These are phyloP conservation scores for Neodiprion pinetum DNA, from an alignment of 1,140 invertebrate genomes.

Conservation along the genomic window DNA sequence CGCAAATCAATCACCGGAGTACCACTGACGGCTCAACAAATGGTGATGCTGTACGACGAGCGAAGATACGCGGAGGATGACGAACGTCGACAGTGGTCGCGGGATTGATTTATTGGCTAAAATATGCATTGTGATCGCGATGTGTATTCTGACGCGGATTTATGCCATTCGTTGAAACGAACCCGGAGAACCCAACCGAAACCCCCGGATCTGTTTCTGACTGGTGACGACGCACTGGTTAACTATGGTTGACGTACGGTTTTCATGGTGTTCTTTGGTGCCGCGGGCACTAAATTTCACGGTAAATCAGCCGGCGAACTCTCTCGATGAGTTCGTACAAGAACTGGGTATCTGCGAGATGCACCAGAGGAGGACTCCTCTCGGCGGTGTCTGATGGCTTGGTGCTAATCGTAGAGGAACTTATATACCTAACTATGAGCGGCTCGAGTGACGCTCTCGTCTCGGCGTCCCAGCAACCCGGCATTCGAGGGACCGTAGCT, in stretches of 20 bases:
- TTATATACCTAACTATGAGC: constrained; percentile 1
- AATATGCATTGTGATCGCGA: too few species aligned
- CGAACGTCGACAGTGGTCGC: too few species aligned
- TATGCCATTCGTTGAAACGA: too few species aligned
- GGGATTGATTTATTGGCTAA: too few species aligned
- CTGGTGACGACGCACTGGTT: not conserved
- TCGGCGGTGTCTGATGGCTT: not conserved
- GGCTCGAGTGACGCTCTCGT: not conserved
- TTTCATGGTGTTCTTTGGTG: not conserved
- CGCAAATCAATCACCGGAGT: too few species aligned
- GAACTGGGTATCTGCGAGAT: not conserved
- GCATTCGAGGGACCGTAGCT: not conserved
- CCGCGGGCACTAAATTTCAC: not conserved
- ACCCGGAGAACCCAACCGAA: too few species aligned
- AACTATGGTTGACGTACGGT: not conserved
- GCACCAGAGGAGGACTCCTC: not conserved
- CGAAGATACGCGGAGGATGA: too few species aligned
- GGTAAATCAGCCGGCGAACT: not conserved
- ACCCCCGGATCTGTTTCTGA: not conserved
- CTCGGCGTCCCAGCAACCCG: not conserved
- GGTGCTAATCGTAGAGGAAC: not conserved
- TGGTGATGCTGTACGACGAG: too few species aligned
- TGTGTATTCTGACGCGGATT: too few species aligned
- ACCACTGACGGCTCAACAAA: too few species aligned
- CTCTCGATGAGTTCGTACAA: not conserved